Conservation (phyloP, 92 coral and sea anemone genomes). For the Porites rus region DNA sequence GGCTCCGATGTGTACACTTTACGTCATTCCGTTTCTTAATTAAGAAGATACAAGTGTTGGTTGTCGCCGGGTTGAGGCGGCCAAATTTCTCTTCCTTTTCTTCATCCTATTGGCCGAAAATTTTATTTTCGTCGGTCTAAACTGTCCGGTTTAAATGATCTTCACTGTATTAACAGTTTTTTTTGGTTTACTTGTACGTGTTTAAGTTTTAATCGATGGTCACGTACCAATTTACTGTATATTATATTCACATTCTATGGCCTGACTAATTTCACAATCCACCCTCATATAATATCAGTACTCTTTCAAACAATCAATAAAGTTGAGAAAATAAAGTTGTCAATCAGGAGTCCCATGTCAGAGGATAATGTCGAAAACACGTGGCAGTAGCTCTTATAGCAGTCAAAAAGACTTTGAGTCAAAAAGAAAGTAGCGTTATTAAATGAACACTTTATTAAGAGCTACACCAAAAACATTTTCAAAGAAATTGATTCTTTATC, state of each 20-base stretch:
- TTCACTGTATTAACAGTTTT: too few relatives aligned
- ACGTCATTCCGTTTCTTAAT: conserved; percentile 1
- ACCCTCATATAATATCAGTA: background rate
- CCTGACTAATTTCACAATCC: background rate
- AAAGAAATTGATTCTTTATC: too few relatives aligned
- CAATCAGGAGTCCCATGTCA: background rate
- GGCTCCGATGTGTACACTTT: background rate
- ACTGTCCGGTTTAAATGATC: too few relatives aligned
- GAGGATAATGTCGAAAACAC: background rate
- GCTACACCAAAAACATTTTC: too few relatives aligned
- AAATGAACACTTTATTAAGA: too few relatives aligned
- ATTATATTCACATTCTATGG: too few relatives aligned
- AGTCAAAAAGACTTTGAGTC: too few relatives aligned
- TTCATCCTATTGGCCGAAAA: background rate
- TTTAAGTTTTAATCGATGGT: too few relatives aligned
- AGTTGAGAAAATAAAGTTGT: background rate
- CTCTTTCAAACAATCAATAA: background rate
- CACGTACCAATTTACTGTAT: too few relatives aligned
- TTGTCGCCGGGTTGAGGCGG: background rate
- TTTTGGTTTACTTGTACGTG: too few relatives aligned
- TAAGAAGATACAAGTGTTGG: background rate
- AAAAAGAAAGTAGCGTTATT: too few relatives aligned
- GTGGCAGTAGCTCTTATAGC: background rate
- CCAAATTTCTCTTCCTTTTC: background rate
- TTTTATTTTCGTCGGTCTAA: background rate